Conservation (phyloP, 2,797 vertebrate species). For the Spinus pinus region DNA sequence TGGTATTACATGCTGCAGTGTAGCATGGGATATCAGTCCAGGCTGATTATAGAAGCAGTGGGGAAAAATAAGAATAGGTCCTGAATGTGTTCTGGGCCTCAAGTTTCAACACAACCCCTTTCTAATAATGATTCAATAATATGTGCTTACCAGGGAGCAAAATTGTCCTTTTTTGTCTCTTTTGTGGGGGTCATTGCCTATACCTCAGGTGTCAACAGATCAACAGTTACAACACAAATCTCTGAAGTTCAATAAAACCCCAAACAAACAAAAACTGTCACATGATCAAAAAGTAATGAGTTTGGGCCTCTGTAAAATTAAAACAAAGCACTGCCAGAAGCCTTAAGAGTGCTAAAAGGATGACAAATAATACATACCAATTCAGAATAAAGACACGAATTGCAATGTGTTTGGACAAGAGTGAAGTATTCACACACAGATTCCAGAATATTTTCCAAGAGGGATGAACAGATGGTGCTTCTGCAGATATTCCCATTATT, state of each 20-base stretch:
- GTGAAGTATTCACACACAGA: background rate
- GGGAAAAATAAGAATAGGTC: background rate
- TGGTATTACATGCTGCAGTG: background rate
- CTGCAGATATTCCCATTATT: conserved; percentile 5
- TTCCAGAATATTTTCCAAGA: background rate
- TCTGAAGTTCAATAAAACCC: background rate
- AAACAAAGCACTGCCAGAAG: background rate
- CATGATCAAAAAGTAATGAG: background rate
- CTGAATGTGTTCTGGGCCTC: background rate
- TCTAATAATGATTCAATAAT: background rate
- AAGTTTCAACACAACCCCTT: background rate
- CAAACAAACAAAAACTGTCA: background rate
- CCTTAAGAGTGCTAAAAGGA: background rate
- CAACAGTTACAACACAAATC: background rate
- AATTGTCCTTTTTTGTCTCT: background rate
- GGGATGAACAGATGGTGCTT: background rate
- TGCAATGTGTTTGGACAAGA: background rate
- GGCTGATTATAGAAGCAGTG: background rate
- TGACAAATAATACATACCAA: background rate
- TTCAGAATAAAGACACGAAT: background rate
- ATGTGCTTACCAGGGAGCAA: background rate
- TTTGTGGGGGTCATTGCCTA: background rate
- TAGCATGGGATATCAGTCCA: background rate
- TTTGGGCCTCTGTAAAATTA: background rate
- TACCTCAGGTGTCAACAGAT: background rate